These are phyloP conservation scores for Onychostoma macrolepis DNA, from an alignment of 2,113 vertebrate species.

Conservation along the genomic window DNA sequence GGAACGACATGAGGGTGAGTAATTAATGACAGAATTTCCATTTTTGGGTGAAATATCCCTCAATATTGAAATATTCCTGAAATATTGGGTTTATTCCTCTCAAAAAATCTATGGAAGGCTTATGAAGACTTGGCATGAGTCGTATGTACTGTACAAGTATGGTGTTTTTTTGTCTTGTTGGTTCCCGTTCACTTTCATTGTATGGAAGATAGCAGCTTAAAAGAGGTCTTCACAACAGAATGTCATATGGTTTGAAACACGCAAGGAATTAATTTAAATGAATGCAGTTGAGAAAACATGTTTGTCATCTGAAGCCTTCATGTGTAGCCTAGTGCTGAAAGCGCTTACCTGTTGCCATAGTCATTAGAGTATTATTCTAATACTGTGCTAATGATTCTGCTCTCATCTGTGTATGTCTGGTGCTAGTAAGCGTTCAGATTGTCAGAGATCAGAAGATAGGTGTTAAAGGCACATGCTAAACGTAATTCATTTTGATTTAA, in stretches of 20 bases:
- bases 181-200: background rate
- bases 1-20: no score
- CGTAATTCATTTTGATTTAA: background rate
- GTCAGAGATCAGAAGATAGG: background rate
- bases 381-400: background rate
- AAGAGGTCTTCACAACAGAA: background rate
- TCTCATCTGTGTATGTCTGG: background rate
- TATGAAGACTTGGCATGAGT: no score
- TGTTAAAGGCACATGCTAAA: background rate
- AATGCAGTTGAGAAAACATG: background rate
- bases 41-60: no score
- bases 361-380: background rate
- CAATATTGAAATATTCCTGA: no score
- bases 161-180: no score
- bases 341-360: background rate
- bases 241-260: background rate
- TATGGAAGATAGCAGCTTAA: background rate
- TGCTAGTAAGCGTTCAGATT: background rate
- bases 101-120: background rate
- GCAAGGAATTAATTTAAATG: background rate
- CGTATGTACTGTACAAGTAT: no score
- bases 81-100: background rate
- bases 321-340: background rate
- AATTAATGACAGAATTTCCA: no score
- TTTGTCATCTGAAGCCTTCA: background rate